A percentile compares a stretch with the other conserved stretches of the same genome.
Evolutionary conservation across 2,888 invertebrate species (phyloP).

Genomic region (Heliconius hortense): DNA sequence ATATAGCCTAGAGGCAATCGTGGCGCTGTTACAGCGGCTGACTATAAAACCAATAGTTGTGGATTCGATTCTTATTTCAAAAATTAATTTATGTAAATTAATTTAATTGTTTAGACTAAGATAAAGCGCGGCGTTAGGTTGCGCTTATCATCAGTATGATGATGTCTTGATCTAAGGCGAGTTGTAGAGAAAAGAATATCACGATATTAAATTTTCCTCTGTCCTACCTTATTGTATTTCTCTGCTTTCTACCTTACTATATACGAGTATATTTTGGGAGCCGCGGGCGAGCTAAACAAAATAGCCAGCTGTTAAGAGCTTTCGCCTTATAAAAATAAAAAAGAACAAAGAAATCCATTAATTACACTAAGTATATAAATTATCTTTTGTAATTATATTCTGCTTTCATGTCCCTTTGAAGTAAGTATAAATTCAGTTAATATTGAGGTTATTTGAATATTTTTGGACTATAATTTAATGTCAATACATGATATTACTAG

Average conservation of each 20-base stretch:
- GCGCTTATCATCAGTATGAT: not conserved
- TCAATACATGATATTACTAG: not conserved
- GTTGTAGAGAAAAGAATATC: no score
- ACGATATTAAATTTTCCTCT: no score
- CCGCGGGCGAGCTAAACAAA: not conserved
- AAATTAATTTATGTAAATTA: not conserved
- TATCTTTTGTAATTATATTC: constrained; percentile 24
- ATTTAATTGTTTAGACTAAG: not conserved
- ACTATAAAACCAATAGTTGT: not conserved
- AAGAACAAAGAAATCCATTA: constrained; percentile 44
- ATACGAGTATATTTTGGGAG: not conserved
- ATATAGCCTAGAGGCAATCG: not conserved
- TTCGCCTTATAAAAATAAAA: constrained; percentile 14
- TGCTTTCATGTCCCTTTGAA: constrained; percentile 11
- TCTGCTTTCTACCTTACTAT: no score
- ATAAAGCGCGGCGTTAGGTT: not conserved
- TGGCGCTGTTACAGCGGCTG: not conserved
- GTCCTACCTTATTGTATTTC: no score
- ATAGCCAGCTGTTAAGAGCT: not conserved
- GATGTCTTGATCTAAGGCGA: no score
- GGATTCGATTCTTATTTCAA: not conserved
- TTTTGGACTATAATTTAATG: no score
- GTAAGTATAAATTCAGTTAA: not conserved
- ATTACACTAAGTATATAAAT: constrained; percentile 37
- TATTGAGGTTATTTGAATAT: not conserved